Conservation (phyloP, 2,113 vertebrate genomes). For the Reinhardtius hippoglossoides region DNA sequence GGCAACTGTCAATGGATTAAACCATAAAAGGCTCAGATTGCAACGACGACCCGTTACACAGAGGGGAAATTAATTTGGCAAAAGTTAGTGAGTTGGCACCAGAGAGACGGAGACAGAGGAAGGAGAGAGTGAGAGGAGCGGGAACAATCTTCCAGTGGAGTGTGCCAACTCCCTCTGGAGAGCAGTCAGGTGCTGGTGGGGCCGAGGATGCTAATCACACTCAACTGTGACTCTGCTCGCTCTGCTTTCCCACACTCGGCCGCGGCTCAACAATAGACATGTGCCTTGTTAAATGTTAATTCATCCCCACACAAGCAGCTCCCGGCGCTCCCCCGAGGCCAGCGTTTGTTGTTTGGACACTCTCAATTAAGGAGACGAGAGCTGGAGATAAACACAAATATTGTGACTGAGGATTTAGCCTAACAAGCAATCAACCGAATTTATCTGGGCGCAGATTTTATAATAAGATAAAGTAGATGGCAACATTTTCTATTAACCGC, state of each 20-base stretch:
- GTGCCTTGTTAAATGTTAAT: constrained; percentile 84
- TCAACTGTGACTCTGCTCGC: constrained; percentile 77
- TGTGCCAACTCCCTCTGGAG: constrained; percentile 74
- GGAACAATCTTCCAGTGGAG: constrained; percentile 16
- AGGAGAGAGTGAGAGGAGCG: not conserved
- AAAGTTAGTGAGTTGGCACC: constrained; percentile 26
- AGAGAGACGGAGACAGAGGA: constrained; percentile 2
- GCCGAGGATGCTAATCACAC: constrained; percentile 71
- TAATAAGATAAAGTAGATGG: too few relatives aligned
- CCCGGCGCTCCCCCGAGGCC: constrained; percentile 34
- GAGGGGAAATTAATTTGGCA: constrained; percentile 43
- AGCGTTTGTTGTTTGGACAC: constrained; percentile 56
- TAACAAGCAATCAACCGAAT: not conserved
- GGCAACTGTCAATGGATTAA: constrained; percentile 20
- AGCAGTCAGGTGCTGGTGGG: constrained; percentile 52
- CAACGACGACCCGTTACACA: constrained; percentile 18
- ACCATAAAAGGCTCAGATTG: constrained; percentile 17
- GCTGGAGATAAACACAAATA: constrained; percentile 55
- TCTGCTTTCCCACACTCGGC: constrained; percentile 81
- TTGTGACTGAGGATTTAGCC: constrained; percentile 29
- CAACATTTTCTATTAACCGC: too few relatives aligned
- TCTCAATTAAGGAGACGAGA: constrained; percentile 36
- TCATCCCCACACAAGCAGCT: constrained; percentile 56
- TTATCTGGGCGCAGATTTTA: too few relatives aligned
- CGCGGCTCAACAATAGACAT: constrained; percentile 74